Base-by-base conservation (phyloP, 1,140 invertebrate species). In the Drosophila subobscura region DNA sequence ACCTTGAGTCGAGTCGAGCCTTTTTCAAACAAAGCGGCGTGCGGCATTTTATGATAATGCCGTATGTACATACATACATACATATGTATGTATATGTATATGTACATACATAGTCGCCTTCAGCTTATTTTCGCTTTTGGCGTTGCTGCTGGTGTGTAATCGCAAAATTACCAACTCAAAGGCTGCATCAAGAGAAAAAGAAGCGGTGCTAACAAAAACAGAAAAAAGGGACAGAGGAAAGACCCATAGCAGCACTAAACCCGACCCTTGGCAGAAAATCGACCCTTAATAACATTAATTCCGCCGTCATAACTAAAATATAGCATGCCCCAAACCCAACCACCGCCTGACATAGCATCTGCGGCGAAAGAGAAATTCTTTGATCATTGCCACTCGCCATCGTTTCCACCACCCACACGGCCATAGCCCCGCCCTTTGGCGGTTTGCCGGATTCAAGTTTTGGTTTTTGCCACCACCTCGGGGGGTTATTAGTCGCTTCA, bases 401-500 rank as follows among this genome's bases (percentile, higher is more conserved):
- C 42, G 44, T 33, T 49, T 42, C 57, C 66, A 20, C 65, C 44
- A 20, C 54, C 14, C 8, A 47, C 56, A 8, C 37, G 60, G 12
- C 45, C 47, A 42, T 41, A 46, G 46, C 57, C 59, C 45, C 71
- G 58, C 71, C 71, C 71, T 44, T 52, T 22, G 41, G 51, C 53
- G 50, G 37, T 27, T 65, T 58, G 54, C 41, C 45, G 10, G 33
- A 37, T 37, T 37, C 10, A 37, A 37, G 33, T 37, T 37, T 37
- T 37, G 33, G 33, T 46, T 41, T 46, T 66, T 41, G 67, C 54
- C 61, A 54, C 59, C 90, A 77, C 86, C 81, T 83, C 52, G 75
- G 86, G 86, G 77, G 72, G 81, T 89, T 86, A 90, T 90, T 90
- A 90, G 86, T 88, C 86, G 85, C 75, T 79, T 83, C 77, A 73